Evolutionary conservation across 2,888 invertebrate genomes (phyloP), one percentile per base, ranked within the genome.

Genomic region (Apotomis turbidana): DNA sequence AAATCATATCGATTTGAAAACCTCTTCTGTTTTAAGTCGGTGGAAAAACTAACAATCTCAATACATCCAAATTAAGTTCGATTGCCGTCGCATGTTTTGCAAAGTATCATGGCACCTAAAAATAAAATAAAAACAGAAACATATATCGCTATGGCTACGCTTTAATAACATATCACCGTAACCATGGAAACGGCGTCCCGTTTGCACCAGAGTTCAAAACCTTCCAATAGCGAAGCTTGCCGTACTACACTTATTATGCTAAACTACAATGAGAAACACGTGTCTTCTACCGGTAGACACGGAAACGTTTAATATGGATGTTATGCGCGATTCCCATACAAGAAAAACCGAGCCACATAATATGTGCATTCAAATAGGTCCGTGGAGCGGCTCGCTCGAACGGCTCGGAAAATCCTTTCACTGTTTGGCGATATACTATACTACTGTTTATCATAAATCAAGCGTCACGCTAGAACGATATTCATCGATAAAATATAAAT

Each of bases 321-420:
- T 44, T 54, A 62, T 61, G 61, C 55, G 44, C 61, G 49, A 69
- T 61, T 62, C 46, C 55, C 55, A 68, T 54, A 46, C 52, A 61
- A 68, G 27, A 68, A 46, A 54, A 13, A n/a, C 6, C 27, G 44
- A 61, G 60, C 61, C 41, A n/a, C 12, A 52, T 44, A 60, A n/a
- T 41, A 52, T 68, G 52, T 61, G 68, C 60, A 27, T 54, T n/a
- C 27, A 46, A 66, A 52, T 58, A 8, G 41, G 10, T 44, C 27
- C 12, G 52, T 38, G 52, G 27, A 49, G 51, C 12, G 27, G 62
- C 49, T 54, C 69, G 49, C 46, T 62, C 55, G 44, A 70, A 51
- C 51, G 63, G 38, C 57, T 51, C 12, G 63, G 41, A 49, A 70
- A 58, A 54, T 54, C 63, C 62, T 70, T 62, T 70, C 51, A 44